Evolutionary conservation across 2,113 vertebrate genomes (phyloP).

Genomic region (Oryzias curvinotus): DNA sequence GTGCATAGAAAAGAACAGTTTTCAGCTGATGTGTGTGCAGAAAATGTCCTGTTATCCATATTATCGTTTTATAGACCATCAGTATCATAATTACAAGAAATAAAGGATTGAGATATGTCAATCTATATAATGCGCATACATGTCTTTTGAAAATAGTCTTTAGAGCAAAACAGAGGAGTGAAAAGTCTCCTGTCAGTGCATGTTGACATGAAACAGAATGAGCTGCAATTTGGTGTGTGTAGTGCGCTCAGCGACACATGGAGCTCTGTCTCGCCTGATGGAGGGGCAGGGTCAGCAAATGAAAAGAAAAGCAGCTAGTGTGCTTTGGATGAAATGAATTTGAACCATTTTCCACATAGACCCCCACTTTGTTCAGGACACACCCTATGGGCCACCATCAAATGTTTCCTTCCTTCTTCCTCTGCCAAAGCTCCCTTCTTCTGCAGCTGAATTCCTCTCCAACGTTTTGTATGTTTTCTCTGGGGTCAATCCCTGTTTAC

Average conservation of each 20-base stretch:
- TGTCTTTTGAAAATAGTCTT: no score
- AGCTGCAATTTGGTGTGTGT: constrained; percentile 14
- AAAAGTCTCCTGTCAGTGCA: background rate
- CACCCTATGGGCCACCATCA: constrained; percentile 49
- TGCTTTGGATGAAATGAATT: constrained; percentile 42
- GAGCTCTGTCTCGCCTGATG: constrained; percentile 32
- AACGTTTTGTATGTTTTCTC: constrained; percentile 58
- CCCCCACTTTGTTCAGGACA: constrained; percentile 41
- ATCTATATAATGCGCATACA: no score
- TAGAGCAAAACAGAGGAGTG: background rate
- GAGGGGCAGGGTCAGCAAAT: constrained; percentile 21
- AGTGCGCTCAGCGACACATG: constrained; percentile 26
- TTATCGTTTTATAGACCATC: no score
- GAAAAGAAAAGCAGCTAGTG: constrained; percentile 12
- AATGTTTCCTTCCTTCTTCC: constrained; percentile 31
- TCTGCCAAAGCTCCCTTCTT: constrained; percentile 17
- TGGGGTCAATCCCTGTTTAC: constrained; percentile 50
- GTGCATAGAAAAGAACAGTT: no score
- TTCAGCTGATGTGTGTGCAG: no score
- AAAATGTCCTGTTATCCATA: no score
- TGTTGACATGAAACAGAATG: constrained; percentile 10
- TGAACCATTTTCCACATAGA: constrained; percentile 43
- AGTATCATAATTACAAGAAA: no score
- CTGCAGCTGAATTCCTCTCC: constrained; percentile 55
- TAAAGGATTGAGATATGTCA: no score